These are phyloP conservation scores for Ibidorhyncha struthersii DNA, from an alignment of 2,113 vertebrate species.

Conservation along the genomic window DNA sequence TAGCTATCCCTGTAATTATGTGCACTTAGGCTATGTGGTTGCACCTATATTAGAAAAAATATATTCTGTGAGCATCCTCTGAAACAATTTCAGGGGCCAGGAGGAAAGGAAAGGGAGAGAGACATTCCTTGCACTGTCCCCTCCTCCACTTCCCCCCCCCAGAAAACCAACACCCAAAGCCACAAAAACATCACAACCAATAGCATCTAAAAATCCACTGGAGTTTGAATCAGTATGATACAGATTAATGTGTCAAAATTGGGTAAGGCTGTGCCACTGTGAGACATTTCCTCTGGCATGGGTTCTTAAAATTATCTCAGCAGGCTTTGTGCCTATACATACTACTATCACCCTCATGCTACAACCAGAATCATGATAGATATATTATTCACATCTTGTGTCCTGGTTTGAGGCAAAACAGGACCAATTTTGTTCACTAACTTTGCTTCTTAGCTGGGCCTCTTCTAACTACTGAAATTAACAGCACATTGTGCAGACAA, in stretches of 20 bases:
- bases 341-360: background rate
- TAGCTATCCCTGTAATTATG: background rate
- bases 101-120: background rate
- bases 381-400: background rate
- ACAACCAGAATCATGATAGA: background rate
- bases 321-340: background rate
- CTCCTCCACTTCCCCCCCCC: accelerated
- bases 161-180: background rate
- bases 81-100: background rate
- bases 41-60: background rate
- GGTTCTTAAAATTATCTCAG: background rate
- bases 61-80: background rate
- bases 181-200: background rate
- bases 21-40: background rate
- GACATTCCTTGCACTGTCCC: background rate
- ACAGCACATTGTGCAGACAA: no score
- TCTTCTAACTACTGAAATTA: no score
- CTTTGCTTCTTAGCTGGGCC: no score
- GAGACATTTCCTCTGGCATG: background rate
- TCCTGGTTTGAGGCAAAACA: no score
- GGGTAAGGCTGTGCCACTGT: background rate
- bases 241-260: background rate
- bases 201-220: background rate
- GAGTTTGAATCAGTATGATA: background rate
- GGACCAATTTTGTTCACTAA: no score